Evolutionary conservation across 1,140 invertebrate species (phyloP), one percentile per base, ranked within the genome.

Genomic region (Phortica variegata): DNA sequence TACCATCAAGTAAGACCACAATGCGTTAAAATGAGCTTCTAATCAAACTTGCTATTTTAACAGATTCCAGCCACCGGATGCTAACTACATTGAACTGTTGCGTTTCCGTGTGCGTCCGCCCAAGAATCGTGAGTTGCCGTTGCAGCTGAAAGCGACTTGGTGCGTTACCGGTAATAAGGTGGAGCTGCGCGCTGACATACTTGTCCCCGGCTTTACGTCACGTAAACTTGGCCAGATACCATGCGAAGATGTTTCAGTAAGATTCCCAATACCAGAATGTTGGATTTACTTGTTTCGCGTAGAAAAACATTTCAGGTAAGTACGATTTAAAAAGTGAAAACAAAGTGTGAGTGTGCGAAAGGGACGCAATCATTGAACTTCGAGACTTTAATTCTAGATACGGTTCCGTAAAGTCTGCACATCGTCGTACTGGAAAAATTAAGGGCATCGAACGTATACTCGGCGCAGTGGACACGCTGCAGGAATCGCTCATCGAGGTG

Each of bases 271-370:
- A 55, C 97, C 97, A 18, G 97, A 99, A 79, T 92, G 90, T 66
- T 99, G 97, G 97, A 95, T 99, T 61, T 99, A 99, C 77, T 81
- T 98, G 62, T 99, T 99, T 79, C 83, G 97, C 51, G 94, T 97
- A 15, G 97, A 99, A 77, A 97, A 98, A 70, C 91, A 97, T 77
- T 98, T 98, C 80, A 84, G 95, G 65, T 98, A 40, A 20, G 40
- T 15, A 10, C 3, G n/a, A 9, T 17, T 1, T 1, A 2, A 12
- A 4, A 26, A 9, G 6, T 47, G 33, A 37, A 45, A 23, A 15
- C 16, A 36, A 8, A 1, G 3, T 19, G 2, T n/a, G 12, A 23
- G 2, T 34, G 1, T 5, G 9, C 6, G 13, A 0, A 18, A 34
- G 15, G 2, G 1, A 2, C 18, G 18, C 4, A 2, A 18, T 16